Base-by-base conservation (phyloP, 2,888 invertebrate genomes). In the Vandiemenella viatica region DNA sequence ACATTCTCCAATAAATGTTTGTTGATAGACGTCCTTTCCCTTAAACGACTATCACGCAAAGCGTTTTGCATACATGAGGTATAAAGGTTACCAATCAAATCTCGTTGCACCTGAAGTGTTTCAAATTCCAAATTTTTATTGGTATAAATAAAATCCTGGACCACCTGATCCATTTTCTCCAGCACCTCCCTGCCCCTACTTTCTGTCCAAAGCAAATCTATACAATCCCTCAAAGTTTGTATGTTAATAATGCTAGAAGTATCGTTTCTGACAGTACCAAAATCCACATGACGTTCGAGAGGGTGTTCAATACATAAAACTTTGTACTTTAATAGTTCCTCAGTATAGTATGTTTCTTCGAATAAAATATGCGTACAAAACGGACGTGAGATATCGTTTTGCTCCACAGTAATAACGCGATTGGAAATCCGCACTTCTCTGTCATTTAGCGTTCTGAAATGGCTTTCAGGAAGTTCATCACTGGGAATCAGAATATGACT, bases 271-370 rank as follows among this genome's bases (percentile, higher is more conserved):
- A 43, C 62, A 48, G 67, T 65, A 54, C 69, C 68, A 53, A 68
- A 67, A 46, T 67, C 64, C 22, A 66, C 62, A 63, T 55, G 65
- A 22, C 72, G 73, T 59, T 78, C 79, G 23, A 89, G 66, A 3
- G 84, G 80, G 46, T 72, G 73, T 60, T 85, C 85, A 46, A 88
- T 72, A 63, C 89, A 90, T 42, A 72, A 56, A 80, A 88, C 77
- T 60, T 77, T 78, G 65, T 83, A 89, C 63, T 84, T 86, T 23
- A 76, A 71, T 54, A 74, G 73, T 59, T 79, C 77, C 59, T 79
- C 76, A 10, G 80, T 79, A 63, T 88, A 88, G 64, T 84, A 88
- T 45, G 84, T 84, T 68, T 90, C 90, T 63, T 86, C 84, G 67
- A 90, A 90, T 32, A 90, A 65, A 52, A 90, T 77, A 57, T 77